Evolutionary conservation across 2,888 invertebrate species (phyloP), one percentile per base, ranked within the genome.

Genomic region (Muschampia plurimacula): DNA sequence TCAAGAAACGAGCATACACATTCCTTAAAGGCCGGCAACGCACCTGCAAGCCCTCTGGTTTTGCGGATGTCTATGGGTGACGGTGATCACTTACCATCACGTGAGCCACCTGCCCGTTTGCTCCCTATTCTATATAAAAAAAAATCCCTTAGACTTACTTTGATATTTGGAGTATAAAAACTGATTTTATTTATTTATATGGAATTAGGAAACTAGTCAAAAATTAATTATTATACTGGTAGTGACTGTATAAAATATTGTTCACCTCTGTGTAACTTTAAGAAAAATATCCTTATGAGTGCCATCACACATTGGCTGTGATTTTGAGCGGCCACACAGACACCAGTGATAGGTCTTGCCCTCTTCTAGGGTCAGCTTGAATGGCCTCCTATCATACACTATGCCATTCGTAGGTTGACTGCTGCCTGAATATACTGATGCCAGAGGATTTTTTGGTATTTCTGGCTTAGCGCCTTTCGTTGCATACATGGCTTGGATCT

Each of bases 281-380:
- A 97, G 92, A 79, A 95, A 96, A 28, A 96, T 92, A 86, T 96
- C 96, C 86, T 95, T 98, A 88, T 99, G 99, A 0, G 97, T 97
- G 15, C 98, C 98, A 93, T 99, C 99, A 90, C 99, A 99, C 60
- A 99, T 94, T 0, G 99, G 99, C 94, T 99, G 99, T 36, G 90
- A 96, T 84, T 98, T 97, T 75, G 99, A 99, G 77, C 96, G 96
- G 0, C 99, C 99, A 90, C 99, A 99, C 0, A 97, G 92, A 87
- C 99, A 99, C 99, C 99, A 99, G 41, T 95, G 89, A 88, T 99
- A 99, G 0, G 93, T 95, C 89, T 98, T 98, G 52, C 97, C 97
- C 75, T 95, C 96, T 85, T 97, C 95, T 60, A 98, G 93, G 1
- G 87, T 90, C 46, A 98, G 87, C 88, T 96, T 97, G 80, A 98